These are phyloP conservation scores for Acarapis woodi DNA, from an alignment of 1,140 invertebrate species.

Conservation along the genomic window DNA sequence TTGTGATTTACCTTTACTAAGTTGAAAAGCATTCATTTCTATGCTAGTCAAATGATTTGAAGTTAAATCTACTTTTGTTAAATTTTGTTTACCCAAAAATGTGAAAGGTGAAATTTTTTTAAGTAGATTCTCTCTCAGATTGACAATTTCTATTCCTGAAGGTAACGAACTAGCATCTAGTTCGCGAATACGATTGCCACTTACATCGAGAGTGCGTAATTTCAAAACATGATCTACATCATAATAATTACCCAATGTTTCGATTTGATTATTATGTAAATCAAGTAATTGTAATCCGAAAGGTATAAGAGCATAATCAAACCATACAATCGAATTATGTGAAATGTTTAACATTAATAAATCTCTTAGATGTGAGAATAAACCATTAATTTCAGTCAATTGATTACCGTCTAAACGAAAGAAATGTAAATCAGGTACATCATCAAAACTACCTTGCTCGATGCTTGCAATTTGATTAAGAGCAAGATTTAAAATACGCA, in stretches of 20 bases:
- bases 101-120: slow-evolving; percentile 43
- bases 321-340: slow-evolving; percentile 59
- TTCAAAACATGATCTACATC: slow-evolving; percentile 33
- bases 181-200: slow-evolving; percentile 44
- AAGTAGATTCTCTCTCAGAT: slow-evolving; percentile 53
- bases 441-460: slow-evolving; percentile 49
- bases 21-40: slow-evolving; percentile 43
- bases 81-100: slow-evolving; percentile 48
- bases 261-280: slow-evolving; percentile 58
- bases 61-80: slow-evolving; percentile 51
- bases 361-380: slow-evolving; percentile 48
- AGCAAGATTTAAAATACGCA: slow-evolving; percentile 65
- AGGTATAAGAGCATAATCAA: slow-evolving; percentile 62
- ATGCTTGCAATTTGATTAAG: slow-evolving; percentile 48
- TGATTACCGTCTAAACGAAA: slow-evolving; percentile 57
- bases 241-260: slow-evolving; percentile 54
- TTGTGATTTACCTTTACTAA: slow-evolving; percentile 15
- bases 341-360: slow-evolving; percentile 70
- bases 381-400: slow-evolving; percentile 45
- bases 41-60: slow-evolving; percentile 50
- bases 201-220: slow-evolving; percentile 34
- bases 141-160: slow-evolving; percentile 41
- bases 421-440: slow-evolving; percentile 46
- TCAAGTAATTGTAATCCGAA: slow-evolving; percentile 56
- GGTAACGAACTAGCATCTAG: slow-evolving; percentile 39